Conservation (phyloP, 2,888 invertebrate genomes). For the Oscheius sp. region DNA sequence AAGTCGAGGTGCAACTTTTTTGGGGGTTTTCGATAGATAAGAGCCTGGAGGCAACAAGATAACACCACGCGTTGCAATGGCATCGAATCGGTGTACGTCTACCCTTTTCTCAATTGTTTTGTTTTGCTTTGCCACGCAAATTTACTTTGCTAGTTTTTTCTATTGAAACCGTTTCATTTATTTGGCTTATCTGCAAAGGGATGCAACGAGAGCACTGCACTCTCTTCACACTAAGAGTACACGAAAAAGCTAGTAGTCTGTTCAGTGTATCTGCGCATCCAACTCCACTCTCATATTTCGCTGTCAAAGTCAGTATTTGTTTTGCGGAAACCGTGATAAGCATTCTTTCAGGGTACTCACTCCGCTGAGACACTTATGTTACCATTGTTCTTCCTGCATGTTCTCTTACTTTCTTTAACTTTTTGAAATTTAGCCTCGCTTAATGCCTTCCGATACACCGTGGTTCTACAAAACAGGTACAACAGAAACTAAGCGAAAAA, state of each 20-base stretch:
- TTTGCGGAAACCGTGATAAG: constrained; percentile 36
- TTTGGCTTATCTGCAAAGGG: neutral
- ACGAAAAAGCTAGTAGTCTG: constrained; percentile 11
- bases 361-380: constrained; percentile 1
- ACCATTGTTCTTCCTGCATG: neutral
- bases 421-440: neutral
- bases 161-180: constrained; percentile 8
- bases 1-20: neutral
- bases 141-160: neutral
- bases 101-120: neutral
- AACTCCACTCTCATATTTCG: constrained; percentile 5
- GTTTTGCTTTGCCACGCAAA: too few relatives aligned
- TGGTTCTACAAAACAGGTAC: constrained; percentile 36
- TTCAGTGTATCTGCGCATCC: constrained; percentile 17
- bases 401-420: neutral
- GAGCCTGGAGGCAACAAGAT: neutral
- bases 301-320: constrained; percentile 32
- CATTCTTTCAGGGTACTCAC: constrained; percentile 18
- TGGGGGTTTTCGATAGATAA: neutral
- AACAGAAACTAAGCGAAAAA: constrained; percentile 22
- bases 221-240: constrained; percentile 21
- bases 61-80: too few relatives aligned
- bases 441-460: constrained; percentile 32
- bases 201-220: neutral
- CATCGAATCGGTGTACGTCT: too few relatives aligned